phyloP scores from a whole-genome alignment of 2,888 invertebrate species.

The Muscina levida region DNA sequence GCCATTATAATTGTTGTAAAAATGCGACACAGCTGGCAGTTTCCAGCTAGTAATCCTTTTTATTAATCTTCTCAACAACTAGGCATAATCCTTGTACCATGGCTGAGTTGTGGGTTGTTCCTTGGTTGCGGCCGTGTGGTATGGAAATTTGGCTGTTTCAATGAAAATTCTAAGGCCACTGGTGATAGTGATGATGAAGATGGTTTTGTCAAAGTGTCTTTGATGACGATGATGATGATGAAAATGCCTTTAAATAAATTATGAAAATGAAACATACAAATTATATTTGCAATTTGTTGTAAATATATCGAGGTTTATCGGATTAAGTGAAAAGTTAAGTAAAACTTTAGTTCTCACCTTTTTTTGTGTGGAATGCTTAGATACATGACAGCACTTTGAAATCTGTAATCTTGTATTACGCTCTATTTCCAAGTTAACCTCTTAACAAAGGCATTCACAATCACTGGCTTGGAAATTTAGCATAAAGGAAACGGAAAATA shows the following conservation, averaged over 20 bases:
- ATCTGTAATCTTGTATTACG: too few species aligned
- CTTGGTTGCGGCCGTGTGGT: neutral
- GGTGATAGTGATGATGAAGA: neutral
- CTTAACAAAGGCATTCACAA: too few species aligned
- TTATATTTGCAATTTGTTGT: too few species aligned
- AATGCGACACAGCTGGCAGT: slow-evolving; percentile 61
- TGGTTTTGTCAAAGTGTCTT: neutral
- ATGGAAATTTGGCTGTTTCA: slow-evolving; percentile 5
- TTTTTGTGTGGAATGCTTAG: too few species aligned
- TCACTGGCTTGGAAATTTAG: too few species aligned
- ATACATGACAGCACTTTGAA: too few species aligned
- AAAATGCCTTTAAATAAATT: slow-evolving; percentile 19
- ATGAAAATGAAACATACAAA: too few species aligned
- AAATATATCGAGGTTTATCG: too few species aligned
- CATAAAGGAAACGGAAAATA: too few species aligned
- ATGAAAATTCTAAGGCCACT: neutral
- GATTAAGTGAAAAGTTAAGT: too few species aligned
- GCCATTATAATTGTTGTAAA: slow-evolving; percentile 58
- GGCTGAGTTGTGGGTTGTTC: slow-evolving; percentile 27
- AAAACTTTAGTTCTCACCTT: too few species aligned
- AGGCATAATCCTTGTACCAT: slow-evolving; percentile 57
- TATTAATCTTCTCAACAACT: slow-evolving; percentile 63
- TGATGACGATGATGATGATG: neutral
- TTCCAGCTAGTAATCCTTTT: slow-evolving; percentile 61
- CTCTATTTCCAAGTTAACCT: too few species aligned